Evolutionary conservation across 2,113 vertebrate genomes (phyloP).

Genomic region (Mirza zaza): DNA sequence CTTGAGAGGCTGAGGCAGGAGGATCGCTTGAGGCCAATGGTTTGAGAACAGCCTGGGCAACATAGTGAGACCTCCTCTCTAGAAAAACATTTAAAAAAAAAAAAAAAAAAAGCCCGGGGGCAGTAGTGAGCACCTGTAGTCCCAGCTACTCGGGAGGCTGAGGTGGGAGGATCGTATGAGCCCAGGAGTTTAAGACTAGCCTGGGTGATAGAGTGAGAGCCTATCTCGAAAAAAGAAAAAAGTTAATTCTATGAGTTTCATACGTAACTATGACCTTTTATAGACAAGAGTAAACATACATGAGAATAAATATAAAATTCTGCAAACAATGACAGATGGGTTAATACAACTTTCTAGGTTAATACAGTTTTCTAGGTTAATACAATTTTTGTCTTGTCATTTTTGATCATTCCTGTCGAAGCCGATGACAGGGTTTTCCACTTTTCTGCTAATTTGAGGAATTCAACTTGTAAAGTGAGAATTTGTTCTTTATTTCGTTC

Average conservation of each 20-base stretch:
- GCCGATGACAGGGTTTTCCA: neutral
- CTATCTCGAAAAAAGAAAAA: neutral
- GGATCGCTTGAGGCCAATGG: too few species aligned
- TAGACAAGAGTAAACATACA: neutral
- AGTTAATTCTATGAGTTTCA: neutral
- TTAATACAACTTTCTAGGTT: neutral
- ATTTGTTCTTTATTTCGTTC: neutral
- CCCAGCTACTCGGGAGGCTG: too few species aligned
- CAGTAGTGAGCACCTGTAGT: too few species aligned
- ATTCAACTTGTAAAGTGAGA: neutral
- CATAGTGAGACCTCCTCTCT: too few species aligned
- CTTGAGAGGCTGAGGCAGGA: too few species aligned
- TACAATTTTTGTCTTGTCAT: neutral
- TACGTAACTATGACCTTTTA: neutral
- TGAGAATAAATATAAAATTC: conserved; percentile 12
- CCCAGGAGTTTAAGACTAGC: too few species aligned
- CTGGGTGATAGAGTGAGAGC: too few species aligned
- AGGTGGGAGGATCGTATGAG: too few species aligned
- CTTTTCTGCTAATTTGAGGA: neutral
- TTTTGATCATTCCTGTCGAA: neutral
- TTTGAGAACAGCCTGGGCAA: too few species aligned
- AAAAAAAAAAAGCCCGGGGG: too few species aligned
- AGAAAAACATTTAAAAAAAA: too few species aligned
- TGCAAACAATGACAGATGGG: neutral
- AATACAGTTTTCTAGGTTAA: neutral